Percentiles rank a stretch among this genome's conserved stretches.
phyloP scores from a whole-genome alignment of 2,113 vertebrate species.

The Prionailurus bengalensis region DNA sequence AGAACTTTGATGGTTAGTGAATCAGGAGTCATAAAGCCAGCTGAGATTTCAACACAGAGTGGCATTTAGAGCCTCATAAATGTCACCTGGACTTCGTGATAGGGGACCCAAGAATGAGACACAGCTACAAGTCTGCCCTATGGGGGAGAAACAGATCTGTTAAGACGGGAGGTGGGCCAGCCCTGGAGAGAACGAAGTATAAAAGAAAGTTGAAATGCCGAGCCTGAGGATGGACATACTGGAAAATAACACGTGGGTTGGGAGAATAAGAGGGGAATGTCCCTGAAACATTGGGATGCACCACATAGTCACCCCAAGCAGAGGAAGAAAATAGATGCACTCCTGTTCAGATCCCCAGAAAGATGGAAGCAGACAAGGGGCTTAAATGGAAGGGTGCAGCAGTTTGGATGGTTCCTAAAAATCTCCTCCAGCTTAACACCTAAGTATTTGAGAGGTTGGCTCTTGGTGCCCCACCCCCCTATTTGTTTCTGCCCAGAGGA shows the following conservation, averaged over 20 bases:
- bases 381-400: neutral
- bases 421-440: neutral
- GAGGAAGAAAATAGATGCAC: neutral
- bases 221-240: neutral
- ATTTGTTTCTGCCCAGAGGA: neutral
- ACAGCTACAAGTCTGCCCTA: neutral
- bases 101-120: neutral
- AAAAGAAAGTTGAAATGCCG: neutral
- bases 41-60: neutral
- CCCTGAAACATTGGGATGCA: no score
- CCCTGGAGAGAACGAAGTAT: neutral
- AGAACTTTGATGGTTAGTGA: neutral
- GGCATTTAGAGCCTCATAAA: constrained; percentile 18
- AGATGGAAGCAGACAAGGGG: no score
- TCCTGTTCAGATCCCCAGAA: no score
- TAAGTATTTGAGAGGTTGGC: neutral
- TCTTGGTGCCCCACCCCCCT: neutral
- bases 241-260: neutral
- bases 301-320: neutral
- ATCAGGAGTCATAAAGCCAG: neutral
- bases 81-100: neutral
- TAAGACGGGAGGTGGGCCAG: neutral
- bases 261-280: neutral
- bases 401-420: neutral
- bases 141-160: neutral